Percentiles rank a stretch among this genome's conserved stretches.
Evolutionary conservation across 2,888 invertebrate species (phyloP).

Genomic region (Torymus auratus): DNA sequence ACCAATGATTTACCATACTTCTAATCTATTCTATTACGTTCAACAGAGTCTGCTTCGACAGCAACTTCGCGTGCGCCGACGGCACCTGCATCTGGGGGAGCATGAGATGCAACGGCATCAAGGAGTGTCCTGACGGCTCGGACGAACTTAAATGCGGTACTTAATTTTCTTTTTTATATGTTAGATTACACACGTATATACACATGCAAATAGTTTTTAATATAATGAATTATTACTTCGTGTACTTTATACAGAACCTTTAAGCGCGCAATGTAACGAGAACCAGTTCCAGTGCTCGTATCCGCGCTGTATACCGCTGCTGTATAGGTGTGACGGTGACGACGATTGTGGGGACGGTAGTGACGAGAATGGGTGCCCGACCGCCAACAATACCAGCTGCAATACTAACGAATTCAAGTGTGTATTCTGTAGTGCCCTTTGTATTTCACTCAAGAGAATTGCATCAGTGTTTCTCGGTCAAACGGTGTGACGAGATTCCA

Average conservation of each 20-base stretch:
- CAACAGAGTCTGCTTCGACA: conserved; percentile 80
- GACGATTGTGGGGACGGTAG: conserved; percentile 93
- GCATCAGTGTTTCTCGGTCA: too few species aligned
- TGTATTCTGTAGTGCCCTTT: too few species aligned
- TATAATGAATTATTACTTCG: not conserved
- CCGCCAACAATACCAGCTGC: conserved; percentile 81
- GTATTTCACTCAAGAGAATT: too few species aligned
- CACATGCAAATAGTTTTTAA: too few species aligned
- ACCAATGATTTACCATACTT: too few species aligned
- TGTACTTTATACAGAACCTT: conserved; percentile 63
- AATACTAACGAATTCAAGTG: conserved; percentile 85
- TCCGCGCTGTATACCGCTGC: conserved; percentile 84
- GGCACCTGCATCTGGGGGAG: conserved; percentile 86
- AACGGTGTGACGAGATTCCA: too few species aligned
- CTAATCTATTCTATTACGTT: too few species aligned
- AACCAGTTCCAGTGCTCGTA: conserved; percentile 87
- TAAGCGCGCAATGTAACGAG: conserved; percentile 80
- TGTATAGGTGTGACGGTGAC: conserved; percentile 90
- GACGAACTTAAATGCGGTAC: conserved; percentile 86
- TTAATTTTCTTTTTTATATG: not conserved
- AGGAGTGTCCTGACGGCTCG: conserved; percentile 88
- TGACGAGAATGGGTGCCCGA: conserved; percentile 88
- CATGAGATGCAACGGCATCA: conserved; percentile 88
- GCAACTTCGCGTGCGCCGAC: conserved; percentile 87
- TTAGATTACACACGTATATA: too few species aligned